phyloP scores from a whole-genome alignment of 2,113 vertebrate genomes.

The Limanda limanda region DNA sequence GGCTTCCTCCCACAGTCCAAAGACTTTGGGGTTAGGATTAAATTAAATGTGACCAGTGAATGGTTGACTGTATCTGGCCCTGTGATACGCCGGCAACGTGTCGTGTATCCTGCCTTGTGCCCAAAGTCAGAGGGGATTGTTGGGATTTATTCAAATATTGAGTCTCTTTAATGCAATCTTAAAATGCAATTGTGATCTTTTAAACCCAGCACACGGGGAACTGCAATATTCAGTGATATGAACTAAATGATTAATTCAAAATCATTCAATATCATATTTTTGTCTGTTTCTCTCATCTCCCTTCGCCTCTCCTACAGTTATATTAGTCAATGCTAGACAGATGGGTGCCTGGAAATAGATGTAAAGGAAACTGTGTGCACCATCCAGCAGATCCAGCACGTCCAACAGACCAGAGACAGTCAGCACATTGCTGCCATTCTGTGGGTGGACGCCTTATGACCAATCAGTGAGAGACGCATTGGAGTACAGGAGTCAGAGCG shows the following conservation, averaged over 20 bases:
- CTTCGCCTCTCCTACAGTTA: neutral
- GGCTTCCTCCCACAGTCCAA: too few relatives aligned
- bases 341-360: slow-evolving; percentile 17
- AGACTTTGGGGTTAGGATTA: too few relatives aligned
- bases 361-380: slow-evolving; percentile 19
- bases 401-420: neutral
- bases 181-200: neutral
- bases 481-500: neutral
- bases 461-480: neutral
- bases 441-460: slow-evolving; percentile 28
- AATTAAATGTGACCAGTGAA: too few relatives aligned
- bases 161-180: neutral
- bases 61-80: too few relatives aligned
- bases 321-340: slow-evolving; percentile 30
- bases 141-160: neutral
- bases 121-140: too few relatives aligned
- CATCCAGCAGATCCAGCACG: neutral
- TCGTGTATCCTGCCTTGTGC: too few relatives aligned
- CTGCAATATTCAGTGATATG: neutral
- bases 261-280: neutral
- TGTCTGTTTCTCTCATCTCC: neutral
- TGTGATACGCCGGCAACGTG: too few relatives aligned
- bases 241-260: slow-evolving; percentile 7
- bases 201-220: neutral
- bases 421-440: slow-evolving; percentile 9